Evolutionary conservation across 1,140 invertebrate genomes (phyloP).

Genomic region (Drosophila sproati): DNA sequence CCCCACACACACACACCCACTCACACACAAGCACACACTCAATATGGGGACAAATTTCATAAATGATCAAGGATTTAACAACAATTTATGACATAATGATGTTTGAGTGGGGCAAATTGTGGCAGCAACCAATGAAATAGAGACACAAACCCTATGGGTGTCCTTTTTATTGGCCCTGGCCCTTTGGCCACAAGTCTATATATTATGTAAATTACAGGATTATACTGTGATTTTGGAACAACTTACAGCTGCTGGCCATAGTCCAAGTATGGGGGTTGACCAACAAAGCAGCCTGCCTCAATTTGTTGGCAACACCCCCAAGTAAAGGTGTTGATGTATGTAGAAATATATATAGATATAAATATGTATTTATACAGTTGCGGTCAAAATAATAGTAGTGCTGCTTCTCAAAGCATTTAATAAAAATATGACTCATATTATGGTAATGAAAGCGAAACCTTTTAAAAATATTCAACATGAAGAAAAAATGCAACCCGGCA

Average conservation of each 20-base stretch:
- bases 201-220: slow-evolving; percentile 83
- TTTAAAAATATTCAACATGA: no score
- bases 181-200: slow-evolving; percentile 41
- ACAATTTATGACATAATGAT: slow-evolving; percentile 80
- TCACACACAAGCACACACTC: slow-evolving; percentile 7
- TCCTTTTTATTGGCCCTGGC: slow-evolving; percentile 55
- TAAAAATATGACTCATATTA: no score
- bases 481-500: no score
- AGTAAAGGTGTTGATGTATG: slow-evolving; percentile 45
- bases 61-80: slow-evolving; percentile 81
- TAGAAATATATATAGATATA: no score
- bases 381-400: no score
- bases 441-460: no score
- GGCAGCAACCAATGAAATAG: slow-evolving; percentile 41
- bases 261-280: slow-evolving; percentile 41
- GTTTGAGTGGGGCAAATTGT: slow-evolving; percentile 65
- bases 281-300: slow-evolving; percentile 31
- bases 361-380: no score
- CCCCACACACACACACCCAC: slow-evolving; percentile 7
- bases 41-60: slow-evolving; percentile 73
- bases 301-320: slow-evolving; percentile 21
- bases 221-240: slow-evolving; percentile 77
- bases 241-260: slow-evolving; percentile 66
- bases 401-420: no score
- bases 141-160: slow-evolving; percentile 14